Evolutionary conservation across 2,888 invertebrate species (phyloP).

Genomic region (Cryptocheilus praepositus): DNA sequence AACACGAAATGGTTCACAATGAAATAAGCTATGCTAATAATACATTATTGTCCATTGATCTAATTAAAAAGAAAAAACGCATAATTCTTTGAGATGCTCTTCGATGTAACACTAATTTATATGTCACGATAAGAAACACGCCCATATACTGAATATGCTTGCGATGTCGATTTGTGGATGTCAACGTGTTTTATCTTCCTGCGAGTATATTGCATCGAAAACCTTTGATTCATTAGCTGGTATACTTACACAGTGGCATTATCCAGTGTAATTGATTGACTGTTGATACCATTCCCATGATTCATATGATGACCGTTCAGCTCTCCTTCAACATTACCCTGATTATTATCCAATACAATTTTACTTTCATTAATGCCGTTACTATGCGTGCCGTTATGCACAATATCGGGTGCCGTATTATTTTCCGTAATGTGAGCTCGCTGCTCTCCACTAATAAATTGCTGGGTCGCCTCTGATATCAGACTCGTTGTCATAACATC

Average conservation of each 20-base stretch:
- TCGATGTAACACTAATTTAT: constrained; percentile 36
- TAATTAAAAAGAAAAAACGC: constrained; percentile 43
- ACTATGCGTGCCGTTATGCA: constrained; percentile 67
- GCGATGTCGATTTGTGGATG: constrained; percentile 30
- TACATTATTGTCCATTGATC: constrained; percentile 50
- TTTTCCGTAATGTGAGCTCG: constrained; percentile 64
- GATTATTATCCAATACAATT: constrained; percentile 69
- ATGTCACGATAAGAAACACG: constrained; percentile 35
- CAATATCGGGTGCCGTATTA: constrained; percentile 58
- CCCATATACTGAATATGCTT: constrained; percentile 36
- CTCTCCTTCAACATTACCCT: constrained; percentile 67
- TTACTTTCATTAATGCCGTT: constrained; percentile 69
- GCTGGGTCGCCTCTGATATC: constrained; percentile 72
- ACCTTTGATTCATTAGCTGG: constrained; percentile 41
- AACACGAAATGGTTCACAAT: too few relatives aligned
- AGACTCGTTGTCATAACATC: constrained; percentile 72
- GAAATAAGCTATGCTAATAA: constrained; percentile 34
- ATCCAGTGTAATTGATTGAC: constrained; percentile 71
- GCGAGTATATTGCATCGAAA: constrained; percentile 24
- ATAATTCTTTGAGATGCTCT: constrained; percentile 46
- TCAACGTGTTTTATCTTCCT: constrained; percentile 15
- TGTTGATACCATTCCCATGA: constrained; percentile 71
- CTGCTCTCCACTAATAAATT: constrained; percentile 70
- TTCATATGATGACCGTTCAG: constrained; percentile 72
- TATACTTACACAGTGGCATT: constrained; percentile 74